These are phyloP conservation scores for Tachina fera DNA, from an alignment of 2,888 invertebrate genomes.

Conservation along the genomic window DNA sequence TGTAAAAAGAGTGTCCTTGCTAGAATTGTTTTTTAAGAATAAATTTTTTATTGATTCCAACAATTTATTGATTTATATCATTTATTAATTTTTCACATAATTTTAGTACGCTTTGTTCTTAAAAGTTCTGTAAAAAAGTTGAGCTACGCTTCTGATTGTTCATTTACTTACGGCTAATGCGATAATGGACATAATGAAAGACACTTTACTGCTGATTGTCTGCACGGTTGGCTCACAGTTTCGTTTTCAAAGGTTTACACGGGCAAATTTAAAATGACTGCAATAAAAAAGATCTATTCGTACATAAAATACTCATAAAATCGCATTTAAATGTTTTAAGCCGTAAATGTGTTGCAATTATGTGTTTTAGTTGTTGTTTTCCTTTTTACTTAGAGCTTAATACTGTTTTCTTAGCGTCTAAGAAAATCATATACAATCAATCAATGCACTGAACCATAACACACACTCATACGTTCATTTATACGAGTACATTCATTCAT, in stretches of 20 bases:
- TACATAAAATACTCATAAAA: constrained; percentile 18
- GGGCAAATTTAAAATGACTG: background rate
- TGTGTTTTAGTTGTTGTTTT: background rate
- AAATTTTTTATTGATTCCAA: no score
- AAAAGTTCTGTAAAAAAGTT: no score
- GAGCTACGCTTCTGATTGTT: constrained; percentile 22
- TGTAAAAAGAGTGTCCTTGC: no score
- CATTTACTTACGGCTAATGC: background rate
- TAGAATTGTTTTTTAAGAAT: no score
- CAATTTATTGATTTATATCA: no score
- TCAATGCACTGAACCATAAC: constrained; percentile 59
- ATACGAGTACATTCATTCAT: constrained; percentile 44
- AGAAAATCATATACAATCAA: constrained; percentile 63
- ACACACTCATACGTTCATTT: constrained; percentile 9
- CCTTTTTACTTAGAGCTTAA: background rate
- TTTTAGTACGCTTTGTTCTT: no score
- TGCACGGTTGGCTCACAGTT: background rate
- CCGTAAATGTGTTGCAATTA: constrained; percentile 61
- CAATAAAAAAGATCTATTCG: constrained; percentile 31
- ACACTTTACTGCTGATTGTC: constrained; percentile 40
- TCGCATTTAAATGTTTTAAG: constrained; percentile 37
- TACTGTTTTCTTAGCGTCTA: constrained; percentile 43
- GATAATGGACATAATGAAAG: constrained; percentile 35
- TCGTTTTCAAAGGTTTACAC: background rate
- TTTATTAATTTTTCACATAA: no score